Conservation (phyloP, 2,113 vertebrate species). For the Tringa solitaria region DNA sequence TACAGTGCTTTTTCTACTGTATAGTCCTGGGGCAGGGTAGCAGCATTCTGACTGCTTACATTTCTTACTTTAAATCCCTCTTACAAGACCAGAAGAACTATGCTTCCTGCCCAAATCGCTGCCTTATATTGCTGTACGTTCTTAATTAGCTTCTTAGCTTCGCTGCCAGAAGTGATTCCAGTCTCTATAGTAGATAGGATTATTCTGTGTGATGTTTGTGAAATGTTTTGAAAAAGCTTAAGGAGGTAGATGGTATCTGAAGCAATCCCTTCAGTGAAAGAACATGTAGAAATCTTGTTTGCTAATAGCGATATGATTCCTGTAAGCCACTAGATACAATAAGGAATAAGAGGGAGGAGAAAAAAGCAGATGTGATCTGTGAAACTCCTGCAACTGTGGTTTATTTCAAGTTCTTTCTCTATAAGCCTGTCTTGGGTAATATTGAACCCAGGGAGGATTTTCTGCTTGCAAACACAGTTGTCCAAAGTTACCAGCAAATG, state of each 20-base stretch:
- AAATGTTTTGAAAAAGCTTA: neutral
- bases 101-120: neutral
- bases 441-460: neutral
- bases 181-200: neutral
- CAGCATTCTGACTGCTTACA: neutral
- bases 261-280: neutral
- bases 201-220: neutral
- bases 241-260: neutral
- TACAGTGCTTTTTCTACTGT: neutral
- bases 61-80: neutral
- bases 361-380: neutral
- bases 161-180: neutral
- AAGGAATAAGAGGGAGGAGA: neutral
- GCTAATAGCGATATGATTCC: neutral
- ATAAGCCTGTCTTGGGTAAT: neutral
- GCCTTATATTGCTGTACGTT: neutral
- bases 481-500: neutral
- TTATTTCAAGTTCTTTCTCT: neutral
- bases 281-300: neutral
- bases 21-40: neutral
- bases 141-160: neutral
- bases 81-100: neutral
- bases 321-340: neutral
- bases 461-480: neutral
- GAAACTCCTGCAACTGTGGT: neutral